phyloP scores from a whole-genome alignment of 2,113 vertebrate species.

The Cottus gobio region DNA sequence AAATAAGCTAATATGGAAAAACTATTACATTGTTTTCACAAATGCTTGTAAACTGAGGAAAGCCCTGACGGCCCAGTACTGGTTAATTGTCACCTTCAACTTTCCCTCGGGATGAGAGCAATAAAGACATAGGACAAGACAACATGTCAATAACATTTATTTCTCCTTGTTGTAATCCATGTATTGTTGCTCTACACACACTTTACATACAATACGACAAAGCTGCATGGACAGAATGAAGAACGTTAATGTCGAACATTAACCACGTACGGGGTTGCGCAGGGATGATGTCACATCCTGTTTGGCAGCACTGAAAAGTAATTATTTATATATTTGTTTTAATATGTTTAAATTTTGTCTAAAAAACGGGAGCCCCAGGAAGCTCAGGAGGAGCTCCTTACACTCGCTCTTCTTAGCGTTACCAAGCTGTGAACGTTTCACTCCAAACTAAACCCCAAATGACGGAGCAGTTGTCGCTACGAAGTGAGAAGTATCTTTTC shows the following conservation, averaged over 20 bases:
- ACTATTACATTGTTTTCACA: too few species aligned
- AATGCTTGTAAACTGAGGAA: too few species aligned
- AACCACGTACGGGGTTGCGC: not conserved
- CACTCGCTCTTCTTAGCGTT: not conserved
- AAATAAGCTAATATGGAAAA: too few species aligned
- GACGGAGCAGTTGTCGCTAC: slow-evolving; percentile 29
- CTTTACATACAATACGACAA: not conserved
- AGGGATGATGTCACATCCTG: too few species aligned
- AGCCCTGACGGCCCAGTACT: too few species aligned
- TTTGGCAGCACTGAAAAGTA: too few species aligned
- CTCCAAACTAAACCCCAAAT: slow-evolving; percentile 37
- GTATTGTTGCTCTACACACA: not conserved
- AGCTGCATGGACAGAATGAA: too few species aligned
- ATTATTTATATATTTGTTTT: too few species aligned
- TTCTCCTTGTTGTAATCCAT: not conserved
- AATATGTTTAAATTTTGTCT: too few species aligned
- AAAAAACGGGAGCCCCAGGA: too few species aligned
- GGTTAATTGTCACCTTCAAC: not conserved
- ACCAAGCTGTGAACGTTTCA: slow-evolving; percentile 34
- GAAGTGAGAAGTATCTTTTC: not conserved
- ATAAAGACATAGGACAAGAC: not conserved
- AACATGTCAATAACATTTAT: not conserved
- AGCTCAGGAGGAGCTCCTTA: not conserved
- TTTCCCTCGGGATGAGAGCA: not conserved
- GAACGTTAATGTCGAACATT: not conserved